These are phyloP conservation scores for Allygus modestus DNA, from an alignment of 2,888 invertebrate species.

Conservation along the genomic window DNA sequence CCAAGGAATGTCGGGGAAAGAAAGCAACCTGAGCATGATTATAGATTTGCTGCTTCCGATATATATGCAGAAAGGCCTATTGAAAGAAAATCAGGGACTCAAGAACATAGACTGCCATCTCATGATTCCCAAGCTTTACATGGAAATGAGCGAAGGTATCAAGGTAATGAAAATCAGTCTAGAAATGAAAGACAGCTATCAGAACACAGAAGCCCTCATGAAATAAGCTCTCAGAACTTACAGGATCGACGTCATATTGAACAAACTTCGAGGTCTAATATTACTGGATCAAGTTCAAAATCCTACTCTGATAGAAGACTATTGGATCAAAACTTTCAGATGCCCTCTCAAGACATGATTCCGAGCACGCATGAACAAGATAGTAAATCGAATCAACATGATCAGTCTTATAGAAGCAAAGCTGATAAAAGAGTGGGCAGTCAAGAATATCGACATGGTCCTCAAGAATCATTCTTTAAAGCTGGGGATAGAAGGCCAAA, in stretches of 20 bases:
- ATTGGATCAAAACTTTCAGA: not conserved
- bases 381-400: not conserved
- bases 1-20: slow-evolving; percentile 4
- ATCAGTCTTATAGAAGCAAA: not conserved
- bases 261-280: slow-evolving; percentile 17
- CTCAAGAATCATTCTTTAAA: slow-evolving; percentile 14
- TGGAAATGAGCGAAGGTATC: slow-evolving; percentile 32
- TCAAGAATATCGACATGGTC: slow-evolving; percentile 19
- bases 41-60: not conserved
- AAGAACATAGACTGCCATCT: not conserved
- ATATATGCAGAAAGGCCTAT: not conserved
- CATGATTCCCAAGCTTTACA: not conserved
- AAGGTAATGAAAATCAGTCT: not conserved
- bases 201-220: slow-evolving; percentile 1
- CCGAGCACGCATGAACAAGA: slow-evolving; percentile 10
- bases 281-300: not conserved
- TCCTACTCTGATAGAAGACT: not conserved
- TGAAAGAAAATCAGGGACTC: slow-evolving; percentile 12
- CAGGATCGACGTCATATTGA: slow-evolving; percentile 1
- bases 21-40: slow-evolving; percentile 6
- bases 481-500: slow-evolving; percentile 6
- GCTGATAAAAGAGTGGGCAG: not conserved
- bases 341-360: slow-evolving; percentile 10
- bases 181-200: slow-evolving; percentile 9
- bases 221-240: not conserved